Conservation (phyloP, 2,888 invertebrate genomes). For the Linhomoeus sp. region DNA sequence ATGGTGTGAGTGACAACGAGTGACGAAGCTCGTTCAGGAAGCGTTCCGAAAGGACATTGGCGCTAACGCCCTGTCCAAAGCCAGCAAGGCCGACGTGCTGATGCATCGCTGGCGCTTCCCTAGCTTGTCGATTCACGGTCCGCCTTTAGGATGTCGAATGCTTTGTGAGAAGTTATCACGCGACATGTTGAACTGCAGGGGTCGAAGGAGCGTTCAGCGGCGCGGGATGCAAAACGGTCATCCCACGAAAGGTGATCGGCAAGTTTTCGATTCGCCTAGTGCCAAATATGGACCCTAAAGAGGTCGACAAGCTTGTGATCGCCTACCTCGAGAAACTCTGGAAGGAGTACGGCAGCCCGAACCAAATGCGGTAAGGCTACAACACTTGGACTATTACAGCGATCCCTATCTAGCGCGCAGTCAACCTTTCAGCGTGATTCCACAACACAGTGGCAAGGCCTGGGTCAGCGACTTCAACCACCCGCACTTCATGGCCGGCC, state of each 20-base stretch:
- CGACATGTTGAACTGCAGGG: slow-evolving; percentile 30
- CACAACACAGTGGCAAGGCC: slow-evolving; percentile 55
- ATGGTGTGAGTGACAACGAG: slow-evolving; percentile 42
- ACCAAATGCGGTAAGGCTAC: slow-evolving; percentile 55
- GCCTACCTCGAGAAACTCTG: slow-evolving; percentile 55
- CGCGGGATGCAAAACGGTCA: slow-evolving; percentile 81
- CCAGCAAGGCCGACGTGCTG: slow-evolving; percentile 48
- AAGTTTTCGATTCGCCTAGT: slow-evolving; percentile 93
- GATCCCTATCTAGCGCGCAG: slow-evolving; percentile 55
- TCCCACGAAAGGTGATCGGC: slow-evolving; percentile 57
- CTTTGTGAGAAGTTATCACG: too few species aligned
- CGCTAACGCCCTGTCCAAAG: slow-evolving; percentile 42
- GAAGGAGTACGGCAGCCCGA: slow-evolving; percentile 49
- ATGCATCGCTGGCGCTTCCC: slow-evolving; percentile 93
- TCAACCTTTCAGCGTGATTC: slow-evolving; percentile 20
- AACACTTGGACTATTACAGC: slow-evolving; percentile 50
- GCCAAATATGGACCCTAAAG: slow-evolving; percentile 69
- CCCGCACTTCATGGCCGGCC: slow-evolving; percentile 72
- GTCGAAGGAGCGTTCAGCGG: slow-evolving; percentile 85
- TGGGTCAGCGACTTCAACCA: slow-evolving; percentile 85
- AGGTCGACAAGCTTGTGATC: slow-evolving; percentile 50
- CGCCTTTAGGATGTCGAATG: background rate
- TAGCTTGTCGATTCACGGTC: slow-evolving; percentile 67
- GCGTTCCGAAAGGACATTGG: slow-evolving; percentile 56
- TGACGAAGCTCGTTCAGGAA: slow-evolving; percentile 24